Percentiles rank a stretch among this genome's conserved stretches.
Conservation (phyloP, 2,888 invertebrate species). For the Spilosoma lubricipeda region DNA sequence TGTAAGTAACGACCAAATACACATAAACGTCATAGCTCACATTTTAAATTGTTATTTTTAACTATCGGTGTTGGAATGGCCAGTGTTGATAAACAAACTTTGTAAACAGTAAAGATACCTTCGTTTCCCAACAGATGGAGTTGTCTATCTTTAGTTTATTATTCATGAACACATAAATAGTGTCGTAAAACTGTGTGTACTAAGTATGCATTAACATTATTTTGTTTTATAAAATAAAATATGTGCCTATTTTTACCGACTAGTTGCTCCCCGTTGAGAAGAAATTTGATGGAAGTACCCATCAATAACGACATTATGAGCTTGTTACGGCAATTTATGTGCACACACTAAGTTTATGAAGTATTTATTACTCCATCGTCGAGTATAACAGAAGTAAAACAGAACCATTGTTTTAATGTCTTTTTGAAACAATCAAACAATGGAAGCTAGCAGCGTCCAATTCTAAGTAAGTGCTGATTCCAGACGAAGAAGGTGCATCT, state of each 20-base stretch:
- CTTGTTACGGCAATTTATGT: conserved; percentile 64
- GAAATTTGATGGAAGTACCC: conserved; percentile 22
- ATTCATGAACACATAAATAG: conserved; percentile 28
- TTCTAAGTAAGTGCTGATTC: conserved; percentile 68
- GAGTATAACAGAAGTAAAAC: conserved; percentile 57
- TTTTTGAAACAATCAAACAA: conserved; percentile 69
- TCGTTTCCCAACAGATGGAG: conserved; percentile 57
- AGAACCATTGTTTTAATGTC: conserved; percentile 61
- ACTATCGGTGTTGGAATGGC: conserved; percentile 33
- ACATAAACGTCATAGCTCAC: conserved; percentile 33
- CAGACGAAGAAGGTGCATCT: conserved; percentile 78
- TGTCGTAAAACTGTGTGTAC: conserved; percentile 10
- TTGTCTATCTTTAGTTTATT: conserved; percentile 36
- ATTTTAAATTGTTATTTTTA: conserved; percentile 33
- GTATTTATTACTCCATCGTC: conserved; percentile 66
- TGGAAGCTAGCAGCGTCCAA: conserved; percentile 60
- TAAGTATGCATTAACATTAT: conserved; percentile 8
- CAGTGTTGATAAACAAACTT: conserved; percentile 43
- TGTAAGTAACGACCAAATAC: conserved; percentile 30
- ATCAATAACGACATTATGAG: conserved; percentile 60
- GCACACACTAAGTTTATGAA: conserved; percentile 66
- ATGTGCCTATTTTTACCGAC: background rate
- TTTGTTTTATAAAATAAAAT: conserved; percentile 15
- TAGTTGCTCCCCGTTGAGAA: conserved; percentile 24
- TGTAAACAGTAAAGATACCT: conserved; percentile 40